Evolutionary conservation across 1,140 invertebrate species (phyloP), one percentile per base, ranked within the genome.

Genomic region (Drosophila pseudoananassae): DNA sequence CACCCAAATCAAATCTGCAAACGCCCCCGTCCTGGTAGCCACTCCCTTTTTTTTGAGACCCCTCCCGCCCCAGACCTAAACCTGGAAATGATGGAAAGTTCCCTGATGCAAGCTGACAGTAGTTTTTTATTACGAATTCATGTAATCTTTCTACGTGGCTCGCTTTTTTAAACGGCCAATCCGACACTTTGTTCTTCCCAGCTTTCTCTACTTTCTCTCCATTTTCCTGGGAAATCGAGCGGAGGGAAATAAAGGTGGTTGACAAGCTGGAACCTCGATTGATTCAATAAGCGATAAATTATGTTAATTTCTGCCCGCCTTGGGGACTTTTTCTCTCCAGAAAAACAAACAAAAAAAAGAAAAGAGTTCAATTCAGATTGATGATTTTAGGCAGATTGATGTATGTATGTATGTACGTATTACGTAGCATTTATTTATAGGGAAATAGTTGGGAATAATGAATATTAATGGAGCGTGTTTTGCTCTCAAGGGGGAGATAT

Each of bases 71-170:
- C 10, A 2, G 12, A 4, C 25, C 25, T 27, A 7, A 5, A 6
- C 70, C 50, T 47, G 70, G 38, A 77, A 82, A 77, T 83, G 76
- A 84, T 76, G 80, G 55, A 85, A 85, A 85, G 58, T 85, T 84
- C 27, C 46, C 50, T 85, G 64, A 85, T 85, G 51, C 55, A 64
- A 85, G 75, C 58, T 80, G 80, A 80, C 80, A 85, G 72, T 84
- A 63, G 61, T 73, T 73, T 57, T 75, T 78, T 77, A 83, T 83
- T 75, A 82, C 63, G 59, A 78, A 83, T 78, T 75, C 70, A 83
- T 82, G 74, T 69, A 60, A 74, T 69, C 53, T 78, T 78, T 63
- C 49, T 64, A 75, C 72, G 72, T 74, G 72, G 70, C 17, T 74
- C 53, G 59, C 38, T 75, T 75, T 75, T 74, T 65, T 46, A 75